A percentile compares a stretch with the other conserved stretches of the same genome.
phyloP scores from a whole-genome alignment of 1,140 invertebrate genomes.

The Proctacanthus coquilletti region DNA sequence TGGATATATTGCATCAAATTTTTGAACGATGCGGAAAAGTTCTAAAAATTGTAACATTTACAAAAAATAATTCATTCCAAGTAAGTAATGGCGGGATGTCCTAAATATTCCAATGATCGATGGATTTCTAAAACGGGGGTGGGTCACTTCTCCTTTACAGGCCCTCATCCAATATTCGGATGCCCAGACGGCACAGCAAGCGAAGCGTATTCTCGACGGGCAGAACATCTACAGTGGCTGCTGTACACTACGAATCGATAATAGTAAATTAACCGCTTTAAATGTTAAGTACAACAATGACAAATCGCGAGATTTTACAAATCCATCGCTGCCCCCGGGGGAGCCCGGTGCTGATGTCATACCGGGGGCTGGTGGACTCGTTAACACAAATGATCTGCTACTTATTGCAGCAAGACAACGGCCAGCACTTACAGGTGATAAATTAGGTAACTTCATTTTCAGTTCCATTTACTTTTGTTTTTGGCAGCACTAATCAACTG shows the following conservation, averaged over 20 bases:
- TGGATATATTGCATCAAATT: slow-evolving; percentile 94
- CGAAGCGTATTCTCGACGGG: slow-evolving; percentile 88
- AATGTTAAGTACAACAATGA: slow-evolving; percentile 99
- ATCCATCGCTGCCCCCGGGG: slow-evolving; percentile 88
- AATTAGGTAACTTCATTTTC: slow-evolving; percentile 28
- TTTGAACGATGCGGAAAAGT: slow-evolving; percentile 97
- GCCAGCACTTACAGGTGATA: slow-evolving; percentile 37
- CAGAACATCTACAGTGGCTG: slow-evolving; percentile 99
- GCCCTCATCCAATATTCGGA: slow-evolving; percentile 97
- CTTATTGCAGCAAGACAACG: slow-evolving; percentile 49
- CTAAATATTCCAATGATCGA: neutral
- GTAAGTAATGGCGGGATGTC: too few species aligned
- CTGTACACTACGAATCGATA: slow-evolving; percentile 98
- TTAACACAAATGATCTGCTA: slow-evolving; percentile 42
- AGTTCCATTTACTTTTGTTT: slow-evolving; percentile 8
- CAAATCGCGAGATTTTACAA: slow-evolving; percentile 97
- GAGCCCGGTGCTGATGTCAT: slow-evolving; percentile 56
- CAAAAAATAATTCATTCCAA: slow-evolving; percentile 96
- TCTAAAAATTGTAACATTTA: slow-evolving; percentile 98
- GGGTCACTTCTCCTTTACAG: slow-evolving; percentile 35
- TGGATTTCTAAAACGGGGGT: too few species aligned
- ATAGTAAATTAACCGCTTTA: slow-evolving; percentile 91
- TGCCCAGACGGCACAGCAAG: slow-evolving; percentile 86
- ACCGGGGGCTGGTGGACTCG: slow-evolving; percentile 41
- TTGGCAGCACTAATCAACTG: too few species aligned